Evolutionary conservation across 2,888 invertebrate genomes (phyloP).

Genomic region (Xestia rhomboidea): DNA sequence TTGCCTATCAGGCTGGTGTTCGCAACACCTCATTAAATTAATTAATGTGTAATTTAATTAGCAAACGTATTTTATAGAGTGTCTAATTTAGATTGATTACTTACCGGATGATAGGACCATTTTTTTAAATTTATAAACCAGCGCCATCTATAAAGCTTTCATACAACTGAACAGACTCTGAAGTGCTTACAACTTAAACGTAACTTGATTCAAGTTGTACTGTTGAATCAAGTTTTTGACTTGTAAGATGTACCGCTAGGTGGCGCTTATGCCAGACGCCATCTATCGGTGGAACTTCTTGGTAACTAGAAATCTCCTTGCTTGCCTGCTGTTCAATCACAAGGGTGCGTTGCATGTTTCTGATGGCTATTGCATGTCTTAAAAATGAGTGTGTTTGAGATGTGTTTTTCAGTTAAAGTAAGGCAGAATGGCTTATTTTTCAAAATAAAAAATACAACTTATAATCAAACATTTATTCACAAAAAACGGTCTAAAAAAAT

Average conservation of each 20-base stretch:
- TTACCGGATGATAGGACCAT: not conserved
- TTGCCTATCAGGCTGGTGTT: too few species aligned
- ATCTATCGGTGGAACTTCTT: slow-evolving; percentile 25
- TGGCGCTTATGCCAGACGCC: slow-evolving; percentile 29
- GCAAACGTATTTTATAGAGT: not conserved
- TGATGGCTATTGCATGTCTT: not conserved
- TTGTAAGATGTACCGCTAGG: slow-evolving; percentile 5
- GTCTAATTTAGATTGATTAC: not conserved
- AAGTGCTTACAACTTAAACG: not conserved
- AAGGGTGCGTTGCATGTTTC: slow-evolving; percentile 1
- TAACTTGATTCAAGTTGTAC: slow-evolving; percentile 3
- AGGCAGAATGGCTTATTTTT: not conserved
- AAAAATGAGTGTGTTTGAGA: not conserved
- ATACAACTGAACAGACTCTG: not conserved
- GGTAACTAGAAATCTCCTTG: not conserved
- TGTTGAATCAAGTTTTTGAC: not conserved
- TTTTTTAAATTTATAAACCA: not conserved
- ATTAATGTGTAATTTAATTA: not conserved
- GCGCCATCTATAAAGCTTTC: slow-evolving; percentile 29
- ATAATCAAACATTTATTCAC: slow-evolving; percentile 42
- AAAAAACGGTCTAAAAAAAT: not conserved
- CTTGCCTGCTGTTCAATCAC: not conserved
- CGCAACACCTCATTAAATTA: not conserved
- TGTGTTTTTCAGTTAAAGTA: not conserved
- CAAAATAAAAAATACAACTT: not conserved